phyloP scores from a whole-genome alignment of 1,140 invertebrate species.

The Procambarus virginalis region DNA sequence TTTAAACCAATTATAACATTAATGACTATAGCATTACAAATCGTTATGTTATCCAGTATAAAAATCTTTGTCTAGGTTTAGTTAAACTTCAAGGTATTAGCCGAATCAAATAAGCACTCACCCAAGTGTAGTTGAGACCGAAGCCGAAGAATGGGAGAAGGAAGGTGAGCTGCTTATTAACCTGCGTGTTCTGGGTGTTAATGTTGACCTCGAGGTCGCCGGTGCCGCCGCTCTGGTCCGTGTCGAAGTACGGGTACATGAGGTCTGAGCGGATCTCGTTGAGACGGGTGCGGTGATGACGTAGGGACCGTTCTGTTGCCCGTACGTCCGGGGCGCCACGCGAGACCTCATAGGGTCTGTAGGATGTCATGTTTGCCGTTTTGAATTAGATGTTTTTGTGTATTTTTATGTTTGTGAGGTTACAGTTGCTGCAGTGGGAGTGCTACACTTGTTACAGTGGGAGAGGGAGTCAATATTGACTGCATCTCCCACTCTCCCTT shows the following conservation, averaged over 20 bases:
- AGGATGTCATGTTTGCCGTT: background rate
- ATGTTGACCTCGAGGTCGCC: constrained; percentile 90
- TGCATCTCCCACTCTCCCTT: background rate
- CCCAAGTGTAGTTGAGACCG: constrained; percentile 93
- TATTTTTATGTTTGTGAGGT: background rate
- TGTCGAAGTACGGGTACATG: constrained; percentile 91
- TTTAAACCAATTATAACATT: too few species aligned
- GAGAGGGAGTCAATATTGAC: background rate
- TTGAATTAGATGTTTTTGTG: background rate
- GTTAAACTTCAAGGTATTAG: too few species aligned
- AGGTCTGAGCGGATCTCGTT: constrained; percentile 82
- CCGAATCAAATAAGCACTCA: constrained; percentile 72
- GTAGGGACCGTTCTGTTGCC: constrained; percentile 67
- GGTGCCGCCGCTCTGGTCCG: constrained; percentile 80
- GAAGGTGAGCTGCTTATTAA: constrained; percentile 93
- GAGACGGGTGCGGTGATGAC: constrained; percentile 79
- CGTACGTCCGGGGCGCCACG: constrained; percentile 14
- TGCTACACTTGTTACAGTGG: background rate
- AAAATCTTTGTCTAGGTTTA: too few species aligned
- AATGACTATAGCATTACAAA: too few species aligned
- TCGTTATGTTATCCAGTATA: too few species aligned
- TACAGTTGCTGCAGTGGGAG: background rate
- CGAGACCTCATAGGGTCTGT: constrained; percentile 56
- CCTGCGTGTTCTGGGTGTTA: constrained; percentile 85
- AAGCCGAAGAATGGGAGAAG: constrained; percentile 95